Evolutionary conservation across 1,140 invertebrate species (phyloP), one percentile per base, ranked within the genome.

Genomic region (Drosophila biarmipes): DNA sequence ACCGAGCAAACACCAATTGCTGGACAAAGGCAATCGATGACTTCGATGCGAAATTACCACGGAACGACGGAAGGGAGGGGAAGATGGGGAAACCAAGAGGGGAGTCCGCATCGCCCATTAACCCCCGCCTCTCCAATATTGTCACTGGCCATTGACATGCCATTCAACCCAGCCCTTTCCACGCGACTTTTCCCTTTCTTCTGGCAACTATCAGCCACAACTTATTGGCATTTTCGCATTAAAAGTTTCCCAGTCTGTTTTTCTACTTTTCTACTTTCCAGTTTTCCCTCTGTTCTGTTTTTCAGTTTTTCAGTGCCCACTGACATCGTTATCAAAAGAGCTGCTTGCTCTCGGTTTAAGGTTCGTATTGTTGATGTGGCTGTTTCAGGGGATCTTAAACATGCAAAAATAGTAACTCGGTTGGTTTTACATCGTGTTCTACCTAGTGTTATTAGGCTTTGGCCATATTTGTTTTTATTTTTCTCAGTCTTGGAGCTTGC

Each of bases 141-240:
- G 54, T 72, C 68, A 52, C 55, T 52, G 68, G 46, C 46, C 68
- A 71, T 71, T 72, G 59, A 66, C 56, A 48, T 59, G 48, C 61
- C 52, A 54, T 27, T 42, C 48, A 40, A 57, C 55, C 38, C 15
- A 21, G 17, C 51, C 21, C 15, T 24, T 59, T 64, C 51, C 14
- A 27, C 14, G 11, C 29, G 12, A 31, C 31, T 48, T 46, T 67
- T 49, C 27, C 29, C 15, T 49, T 66, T 48, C 24, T 29, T 31
- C 10, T 24, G 21, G 49, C 34, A 61, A 53, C 72, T 72, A 42
- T 53, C 40, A 11, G 45, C 27, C 37, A 38, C 63, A 49, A 42
- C 37, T 53, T 61, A 62, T 73, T 52, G 56, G 48, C 31, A 48
- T 61, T 73, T 73, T 73, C 21, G 48, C 69, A 72, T 61, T 37